phyloP scores from a whole-genome alignment of 2,113 vertebrate genomes.

The Patagioenas fasciata region DNA sequence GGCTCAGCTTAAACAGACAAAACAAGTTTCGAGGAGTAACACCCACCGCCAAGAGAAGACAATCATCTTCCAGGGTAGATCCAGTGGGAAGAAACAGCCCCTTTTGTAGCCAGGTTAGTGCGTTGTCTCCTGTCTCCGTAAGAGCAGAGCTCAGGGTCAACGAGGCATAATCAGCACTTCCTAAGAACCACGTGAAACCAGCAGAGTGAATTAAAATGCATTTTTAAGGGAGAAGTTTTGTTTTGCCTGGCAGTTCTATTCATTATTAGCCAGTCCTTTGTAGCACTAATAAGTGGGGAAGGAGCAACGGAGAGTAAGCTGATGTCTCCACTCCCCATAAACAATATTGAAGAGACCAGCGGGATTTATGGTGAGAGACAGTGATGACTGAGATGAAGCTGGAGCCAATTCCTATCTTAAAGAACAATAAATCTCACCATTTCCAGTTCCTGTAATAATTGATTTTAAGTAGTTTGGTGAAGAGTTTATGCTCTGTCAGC shows the following conservation, averaged over 20 bases:
- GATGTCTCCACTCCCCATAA: neutral
- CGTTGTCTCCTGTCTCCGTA: neutral
- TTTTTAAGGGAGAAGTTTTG: slow-evolving; percentile 6
- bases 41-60: neutral
- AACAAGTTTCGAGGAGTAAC: neutral
- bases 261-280: slow-evolving; percentile 3
- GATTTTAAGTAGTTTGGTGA: neutral
- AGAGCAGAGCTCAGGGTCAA: neutral
- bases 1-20: neutral
- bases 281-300: slow-evolving; percentile 8
- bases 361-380: neutral
- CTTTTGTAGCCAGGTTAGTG: neutral
- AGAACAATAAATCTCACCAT: neutral
- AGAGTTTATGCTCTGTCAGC: neutral
- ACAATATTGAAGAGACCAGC: neutral
- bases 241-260: slow-evolving; percentile 10
- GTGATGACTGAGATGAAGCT: neutral
- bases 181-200: neutral
- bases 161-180: neutral
- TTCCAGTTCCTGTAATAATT: neutral
- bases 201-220: slow-evolving; percentile 10
- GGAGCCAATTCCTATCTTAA: neutral
- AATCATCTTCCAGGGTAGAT: neutral
- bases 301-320: neutral
- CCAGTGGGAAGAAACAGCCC: neutral